These are phyloP conservation scores for Enteromius mattozi DNA, from an alignment of 2,797 vertebrate species.

Conservation along the genomic window DNA sequence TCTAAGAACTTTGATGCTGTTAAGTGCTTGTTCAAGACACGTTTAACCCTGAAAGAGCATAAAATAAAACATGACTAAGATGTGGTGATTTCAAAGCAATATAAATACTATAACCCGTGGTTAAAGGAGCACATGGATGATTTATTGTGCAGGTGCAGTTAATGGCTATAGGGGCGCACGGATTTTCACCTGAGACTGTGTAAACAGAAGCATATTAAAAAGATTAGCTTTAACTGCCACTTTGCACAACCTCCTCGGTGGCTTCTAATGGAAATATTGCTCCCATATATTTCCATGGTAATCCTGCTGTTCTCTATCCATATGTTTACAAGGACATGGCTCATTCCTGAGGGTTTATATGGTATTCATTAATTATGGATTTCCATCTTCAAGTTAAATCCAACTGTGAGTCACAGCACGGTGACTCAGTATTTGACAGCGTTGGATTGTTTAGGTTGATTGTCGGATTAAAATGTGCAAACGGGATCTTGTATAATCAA, in stretches of 20 bases:
- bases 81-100: slow-evolving; percentile 9
- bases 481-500: slow-evolving; percentile 1
- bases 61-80: not conserved
- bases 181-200: slow-evolving; percentile 3
- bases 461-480: not conserved
- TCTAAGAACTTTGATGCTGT: slow-evolving; percentile 27
- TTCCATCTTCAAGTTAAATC: slow-evolving; percentile 28
- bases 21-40: slow-evolving; percentile 27
- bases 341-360: slow-evolving; percentile 19
- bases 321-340: slow-evolving; percentile 31
- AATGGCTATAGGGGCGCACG: not conserved
- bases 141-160: not conserved
- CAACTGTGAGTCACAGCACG: not conserved
- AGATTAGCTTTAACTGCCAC: slow-evolving; percentile 29
- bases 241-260: slow-evolving; percentile 7
- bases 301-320: slow-evolving; percentile 31
- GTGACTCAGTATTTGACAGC: not conserved
- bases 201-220: slow-evolving; percentile 45
- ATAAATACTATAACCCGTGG: not conserved
- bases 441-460: not conserved
- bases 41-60: slow-evolving; percentile 18
- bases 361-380: slow-evolving; percentile 43
- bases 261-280: slow-evolving; percentile 25
- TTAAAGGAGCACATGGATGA: not conserved
- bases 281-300: slow-evolving; percentile 30